phyloP scores from a whole-genome alignment of 1,140 invertebrate genomes.

The Rhyacophila brunnea region DNA sequence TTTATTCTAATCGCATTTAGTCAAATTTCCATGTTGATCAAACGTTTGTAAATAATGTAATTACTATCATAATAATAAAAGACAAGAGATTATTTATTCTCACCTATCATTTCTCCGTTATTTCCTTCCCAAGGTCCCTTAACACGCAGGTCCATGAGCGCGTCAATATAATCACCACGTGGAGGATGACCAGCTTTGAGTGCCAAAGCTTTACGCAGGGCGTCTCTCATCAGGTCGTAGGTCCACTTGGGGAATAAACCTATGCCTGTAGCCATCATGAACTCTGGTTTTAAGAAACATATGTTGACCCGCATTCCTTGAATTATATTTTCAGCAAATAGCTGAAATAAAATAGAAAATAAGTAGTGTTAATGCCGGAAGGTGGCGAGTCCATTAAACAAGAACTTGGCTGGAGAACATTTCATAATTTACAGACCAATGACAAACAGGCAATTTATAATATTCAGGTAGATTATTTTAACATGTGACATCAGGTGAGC shows the following conservation, averaged over 20 bases:
- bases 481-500: too few relatives aligned
- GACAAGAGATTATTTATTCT: too few relatives aligned
- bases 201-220: background rate
- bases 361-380: too few relatives aligned
- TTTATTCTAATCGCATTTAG: too few relatives aligned
- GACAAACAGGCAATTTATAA: too few relatives aligned
- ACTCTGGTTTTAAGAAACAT: conserved; percentile 22
- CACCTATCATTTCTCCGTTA: conserved; percentile 27
- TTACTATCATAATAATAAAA: too few relatives aligned
- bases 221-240: conserved; percentile 11
- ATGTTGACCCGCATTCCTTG: conserved; percentile 17
- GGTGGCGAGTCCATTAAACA: too few relatives aligned
- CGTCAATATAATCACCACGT: conserved; percentile 23
- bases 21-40: too few relatives aligned
- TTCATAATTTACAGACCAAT: too few relatives aligned
- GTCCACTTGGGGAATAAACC: conserved; percentile 12
- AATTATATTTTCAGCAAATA: conserved; percentile 9
- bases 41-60: too few relatives aligned
- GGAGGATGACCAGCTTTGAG: background rate
- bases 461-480: too few relatives aligned
- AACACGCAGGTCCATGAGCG: conserved; percentile 8
- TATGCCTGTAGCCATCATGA: conserved; percentile 11
- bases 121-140: conserved; percentile 30
- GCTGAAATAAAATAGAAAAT: background rate
- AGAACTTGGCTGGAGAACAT: too few relatives aligned